These are phyloP conservation scores for Talpa occidentalis DNA, from an alignment of 2,113 vertebrate genomes.

Conservation along the genomic window DNA sequence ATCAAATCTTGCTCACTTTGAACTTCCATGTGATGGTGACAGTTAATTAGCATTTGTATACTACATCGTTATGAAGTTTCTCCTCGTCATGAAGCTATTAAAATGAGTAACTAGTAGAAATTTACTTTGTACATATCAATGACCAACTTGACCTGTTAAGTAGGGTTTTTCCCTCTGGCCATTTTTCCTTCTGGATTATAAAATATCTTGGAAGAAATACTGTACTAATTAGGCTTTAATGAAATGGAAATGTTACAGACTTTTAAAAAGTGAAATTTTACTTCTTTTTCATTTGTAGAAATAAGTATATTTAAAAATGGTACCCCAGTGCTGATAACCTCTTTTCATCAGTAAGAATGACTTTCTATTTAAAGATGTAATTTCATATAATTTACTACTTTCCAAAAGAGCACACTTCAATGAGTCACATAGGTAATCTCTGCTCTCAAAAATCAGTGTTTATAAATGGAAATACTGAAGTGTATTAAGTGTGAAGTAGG, in stretches of 20 bases:
- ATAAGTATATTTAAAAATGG: conserved; percentile 8
- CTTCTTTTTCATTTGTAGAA: background rate
- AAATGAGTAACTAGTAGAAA: conserved; percentile 53
- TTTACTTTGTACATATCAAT: conserved; percentile 36
- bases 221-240: background rate
- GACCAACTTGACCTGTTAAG: conserved; percentile 27
- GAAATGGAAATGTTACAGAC: background rate
- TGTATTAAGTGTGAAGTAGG: background rate
- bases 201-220: background rate
- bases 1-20: background rate
- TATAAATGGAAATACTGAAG: background rate
- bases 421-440: conserved; percentile 13
- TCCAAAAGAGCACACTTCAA: conserved; percentile 40
- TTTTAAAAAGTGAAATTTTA: background rate
- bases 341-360: background rate
- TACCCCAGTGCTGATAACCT: background rate
- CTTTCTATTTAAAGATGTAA: conserved; percentile 23
- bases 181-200: background rate
- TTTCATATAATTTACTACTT: conserved; percentile 45
- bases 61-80: background rate
- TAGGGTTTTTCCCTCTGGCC: background rate
- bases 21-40: background rate
- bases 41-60: background rate
- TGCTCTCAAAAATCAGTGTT: conserved; percentile 46
- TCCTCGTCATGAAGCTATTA: conserved; percentile 37